Conservation (phyloP, 2,888 invertebrate genomes). For the Drosophila austrosaltans region DNA sequence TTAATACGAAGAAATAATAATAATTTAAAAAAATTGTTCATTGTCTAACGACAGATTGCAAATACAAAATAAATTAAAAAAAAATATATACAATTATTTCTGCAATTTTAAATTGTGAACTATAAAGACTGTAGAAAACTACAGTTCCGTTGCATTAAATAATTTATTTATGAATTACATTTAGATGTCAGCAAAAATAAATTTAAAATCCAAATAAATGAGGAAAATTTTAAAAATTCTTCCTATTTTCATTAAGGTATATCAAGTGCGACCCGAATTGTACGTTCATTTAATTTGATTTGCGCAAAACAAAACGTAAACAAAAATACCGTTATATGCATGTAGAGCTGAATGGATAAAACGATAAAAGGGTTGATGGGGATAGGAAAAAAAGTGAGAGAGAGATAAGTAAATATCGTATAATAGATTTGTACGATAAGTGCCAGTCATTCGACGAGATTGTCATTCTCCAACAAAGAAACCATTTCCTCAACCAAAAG, state of each 20-base stretch:
- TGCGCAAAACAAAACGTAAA: conserved; percentile 46
- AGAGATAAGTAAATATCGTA: too few relatives aligned
- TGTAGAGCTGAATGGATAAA: not conserved
- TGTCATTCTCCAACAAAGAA: conserved; percentile 56
- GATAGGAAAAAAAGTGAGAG: conserved; percentile 14
- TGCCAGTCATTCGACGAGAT: conserved; percentile 43
- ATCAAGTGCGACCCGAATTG: conserved; percentile 3
- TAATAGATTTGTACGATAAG: conserved; percentile 51
- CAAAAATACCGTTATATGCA: conserved; percentile 43
- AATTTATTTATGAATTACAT: too few relatives aligned
- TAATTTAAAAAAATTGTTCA: too few relatives aligned
- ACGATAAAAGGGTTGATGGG: conserved; percentile 15
- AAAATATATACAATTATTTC: too few relatives aligned
- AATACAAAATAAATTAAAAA: too few relatives aligned
- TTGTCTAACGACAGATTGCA: too few relatives aligned
- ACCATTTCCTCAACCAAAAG: conserved; percentile 41
- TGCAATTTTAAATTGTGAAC: too few relatives aligned
- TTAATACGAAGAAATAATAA: too few relatives aligned
- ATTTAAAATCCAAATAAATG: not conserved
- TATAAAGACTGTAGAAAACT: not conserved
- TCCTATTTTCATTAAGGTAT: conserved; percentile 17
- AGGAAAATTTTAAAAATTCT: too few relatives aligned
- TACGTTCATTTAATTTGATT: not conserved
- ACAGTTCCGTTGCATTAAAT: not conserved
- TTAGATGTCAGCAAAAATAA: not conserved